These are phyloP conservation scores for Patagioenas fasciata DNA, from an alignment of 2,113 vertebrate species.

Conservation along the genomic window DNA sequence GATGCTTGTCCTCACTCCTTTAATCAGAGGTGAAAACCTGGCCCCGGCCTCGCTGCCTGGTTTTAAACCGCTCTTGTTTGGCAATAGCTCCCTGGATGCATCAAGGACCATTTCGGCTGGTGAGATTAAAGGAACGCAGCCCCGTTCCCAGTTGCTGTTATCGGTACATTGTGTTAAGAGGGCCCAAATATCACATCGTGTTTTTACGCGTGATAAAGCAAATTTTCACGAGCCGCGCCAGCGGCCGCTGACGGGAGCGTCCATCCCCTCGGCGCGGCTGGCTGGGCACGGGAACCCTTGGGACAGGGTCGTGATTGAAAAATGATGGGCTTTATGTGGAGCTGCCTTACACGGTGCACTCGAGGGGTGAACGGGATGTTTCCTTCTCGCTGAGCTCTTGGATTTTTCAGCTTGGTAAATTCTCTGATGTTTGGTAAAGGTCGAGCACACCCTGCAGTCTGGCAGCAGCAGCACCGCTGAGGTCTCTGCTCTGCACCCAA, in stretches of 20 bases:
- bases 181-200: not conserved
- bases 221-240: constrained; percentile 5
- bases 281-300: not conserved
- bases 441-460: not conserved
- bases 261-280: not conserved
- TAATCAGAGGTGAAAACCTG: not conserved
- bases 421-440: not conserved
- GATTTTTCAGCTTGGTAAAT: not conserved
- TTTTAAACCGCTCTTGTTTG: not conserved
- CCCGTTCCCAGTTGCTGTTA: not conserved
- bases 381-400: not conserved
- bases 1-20: not conserved
- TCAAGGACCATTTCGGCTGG: not conserved
- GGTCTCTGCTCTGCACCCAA: not conserved
- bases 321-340: not conserved
- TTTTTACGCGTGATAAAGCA: constrained; percentile 6
- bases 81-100: not conserved
- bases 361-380: not conserved
- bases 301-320: not conserved
- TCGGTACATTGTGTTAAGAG: not conserved
- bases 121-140: not conserved
- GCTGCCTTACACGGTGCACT: accelerated
- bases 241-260: not conserved
- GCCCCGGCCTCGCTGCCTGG: not conserved
- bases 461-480: not conserved